A percentile compares a stretch with the other conserved stretches of the same genome.
Evolutionary conservation across 2,888 invertebrate species (phyloP).

Genomic region (Brenthis ino): DNA sequence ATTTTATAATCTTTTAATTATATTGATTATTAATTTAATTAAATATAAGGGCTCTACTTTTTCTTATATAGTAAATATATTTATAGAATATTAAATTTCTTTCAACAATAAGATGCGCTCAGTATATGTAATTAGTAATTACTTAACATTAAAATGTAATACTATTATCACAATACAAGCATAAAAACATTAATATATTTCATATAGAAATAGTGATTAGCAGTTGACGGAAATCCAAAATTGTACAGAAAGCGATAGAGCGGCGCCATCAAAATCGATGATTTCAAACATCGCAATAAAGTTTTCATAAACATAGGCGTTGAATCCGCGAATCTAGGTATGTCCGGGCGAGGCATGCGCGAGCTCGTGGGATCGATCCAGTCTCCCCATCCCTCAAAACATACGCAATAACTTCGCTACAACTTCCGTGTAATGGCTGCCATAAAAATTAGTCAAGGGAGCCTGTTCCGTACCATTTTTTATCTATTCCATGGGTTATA

Average conservation of each 20-base stretch:
- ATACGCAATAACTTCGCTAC: conserved; percentile 69
- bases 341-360: conserved; percentile 52
- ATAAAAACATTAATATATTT: neutral
- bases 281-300: conserved; percentile 17
- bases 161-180: neutral
- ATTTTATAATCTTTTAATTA: no score
- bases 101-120: no score
- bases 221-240: neutral
- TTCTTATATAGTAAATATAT: no score
- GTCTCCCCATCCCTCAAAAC: conserved; percentile 69
- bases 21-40: no score
- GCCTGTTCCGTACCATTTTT: conserved; percentile 12
- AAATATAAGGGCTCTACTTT: no score
- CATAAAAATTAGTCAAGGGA: conserved; percentile 55
- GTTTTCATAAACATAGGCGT: conserved; percentile 24
- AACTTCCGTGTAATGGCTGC: conserved; percentile 65
- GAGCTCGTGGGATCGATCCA: conserved; percentile 75
- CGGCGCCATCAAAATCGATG: conserved; percentile 19
- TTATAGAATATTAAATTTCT: no score
- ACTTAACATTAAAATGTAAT: no score
- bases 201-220: neutral
- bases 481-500: neutral
- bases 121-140: no score
- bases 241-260: neutral
- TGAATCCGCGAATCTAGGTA: conserved; percentile 40